Evolutionary conservation across 2,797 vertebrate species (phyloP), one percentile per base, ranked within the genome.

Genomic region (Pteronotus mesoamericanus): DNA sequence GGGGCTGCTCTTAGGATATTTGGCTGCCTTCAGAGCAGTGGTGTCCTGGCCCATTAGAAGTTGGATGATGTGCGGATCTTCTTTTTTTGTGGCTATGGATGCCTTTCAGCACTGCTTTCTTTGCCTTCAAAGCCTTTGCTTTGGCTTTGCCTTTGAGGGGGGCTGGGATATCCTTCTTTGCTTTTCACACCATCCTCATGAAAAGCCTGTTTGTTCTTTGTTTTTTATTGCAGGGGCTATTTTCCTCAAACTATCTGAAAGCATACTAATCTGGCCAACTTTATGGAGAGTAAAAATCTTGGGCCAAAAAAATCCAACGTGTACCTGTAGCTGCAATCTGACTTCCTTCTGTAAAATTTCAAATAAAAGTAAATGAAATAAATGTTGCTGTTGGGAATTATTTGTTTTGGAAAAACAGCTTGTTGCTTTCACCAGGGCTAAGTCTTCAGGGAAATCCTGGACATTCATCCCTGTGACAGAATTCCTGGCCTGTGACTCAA

Each of bases 381-480:
- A 85, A 84, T 72, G 26, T 37, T 66, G 61, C 57, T 88, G 3
- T 89, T 92, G 91, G 61, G 42, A 72, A 88, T 96, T 84, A 86
- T 94, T 93, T 95, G 34, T 10, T 90, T 42, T 46, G 59, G 0
- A 71, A 83, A 91, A 51, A 68, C 0, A 2, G 29, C 26, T 42
- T 89, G 15, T 77, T 94, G 5, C 66, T 94, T 96, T 88, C 21
- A 69, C 68, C 69, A 80, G 21, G 4, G 8, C 78, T 82, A 69
- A 94, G 18, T 86, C 90, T 94, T 89, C 94, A 51, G 71, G 83
- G 80, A 93, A 93, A 91, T 86, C 39, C 87, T 90, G 29, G 69
- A 90, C 51, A 53, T 84, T 74, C 29, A 66, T 74, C 61, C 19
- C 15, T 91, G 61, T 95, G 91, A 84, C 46, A 39, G 80, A 87